Evolutionary conservation across 2,113 vertebrate genomes (phyloP), one percentile per base, ranked within the genome.

Genomic region (Leptodactylus fuscus): DNA sequence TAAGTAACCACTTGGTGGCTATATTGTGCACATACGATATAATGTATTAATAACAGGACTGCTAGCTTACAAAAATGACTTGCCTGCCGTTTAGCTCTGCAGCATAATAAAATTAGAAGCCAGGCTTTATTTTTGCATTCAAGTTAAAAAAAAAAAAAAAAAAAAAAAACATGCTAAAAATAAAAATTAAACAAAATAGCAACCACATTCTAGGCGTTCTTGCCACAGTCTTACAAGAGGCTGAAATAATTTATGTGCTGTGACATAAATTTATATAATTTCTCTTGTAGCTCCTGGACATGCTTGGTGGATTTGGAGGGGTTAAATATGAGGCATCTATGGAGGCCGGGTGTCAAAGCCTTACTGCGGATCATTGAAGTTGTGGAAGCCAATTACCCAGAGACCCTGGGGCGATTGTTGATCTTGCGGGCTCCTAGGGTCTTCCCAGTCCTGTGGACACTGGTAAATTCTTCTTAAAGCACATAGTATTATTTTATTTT

Each of bases 251-350:
- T 34, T 58, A 58, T 34, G 29, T 34, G 62, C 58, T 24, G n/a
- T 24, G n/a, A 58, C 1, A 24, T 22, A 44, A 6, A 7, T 16
- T 29, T 10, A 32, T n/a, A 58, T 49, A 5, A 69, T 38, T 69
- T 34, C 22, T 15, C 1, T 24, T 48, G 0, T 87, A 99, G 98
- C 71, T 97, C 96, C 0, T 99, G 97, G 98, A 99, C 97, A 5
- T 99, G 98, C 88, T 91, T 99, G 51, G 96, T 99, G 89, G 97
- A 99, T 87, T 94, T 99, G 60, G 98, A 99, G 89, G 97, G 97
- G 1, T 91, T 99, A 24, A 99, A 97, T 90, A 99, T 99, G 97
- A 93, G 98, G 44, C 98, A 99, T 87, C 90, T 99, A 77, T 99
- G 98, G 98, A 91, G 97, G 74, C 98, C 98, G 0, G 97, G 97